phyloP scores from a whole-genome alignment of 1,140 invertebrate species.

The Drosophila obscura region DNA sequence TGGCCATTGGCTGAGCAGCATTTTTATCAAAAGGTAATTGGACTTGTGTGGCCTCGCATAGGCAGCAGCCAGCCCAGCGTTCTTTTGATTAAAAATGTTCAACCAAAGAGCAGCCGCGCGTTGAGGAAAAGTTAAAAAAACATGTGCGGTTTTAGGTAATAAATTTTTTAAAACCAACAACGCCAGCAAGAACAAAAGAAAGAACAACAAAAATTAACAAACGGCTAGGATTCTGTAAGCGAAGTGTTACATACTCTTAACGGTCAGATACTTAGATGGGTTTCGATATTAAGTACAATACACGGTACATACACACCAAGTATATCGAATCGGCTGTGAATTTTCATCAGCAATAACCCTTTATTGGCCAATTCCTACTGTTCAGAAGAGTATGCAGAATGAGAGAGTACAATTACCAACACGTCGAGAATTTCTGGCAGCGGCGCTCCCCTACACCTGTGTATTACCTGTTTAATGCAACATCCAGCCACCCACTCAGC shows the following conservation, averaged over 20 bases:
- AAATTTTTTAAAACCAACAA: constrained; percentile 64
- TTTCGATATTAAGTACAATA: no score
- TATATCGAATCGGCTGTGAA: no score
- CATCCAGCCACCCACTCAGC: constrained; percentile 7
- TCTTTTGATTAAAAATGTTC: constrained; percentile 70
- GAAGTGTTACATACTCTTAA: no score
- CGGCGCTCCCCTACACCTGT: constrained; percentile 22
- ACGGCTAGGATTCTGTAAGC: no score
- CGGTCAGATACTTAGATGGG: no score
- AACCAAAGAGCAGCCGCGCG: constrained; percentile 20
- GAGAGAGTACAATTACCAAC: constrained; percentile 1
- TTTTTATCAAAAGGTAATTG: constrained; percentile 73
- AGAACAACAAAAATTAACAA: background rate
- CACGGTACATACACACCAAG: no score
- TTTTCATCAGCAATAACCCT: no score
- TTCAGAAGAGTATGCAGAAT: no score
- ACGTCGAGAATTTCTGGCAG: constrained; percentile 55
- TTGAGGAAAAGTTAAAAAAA: constrained; percentile 42
- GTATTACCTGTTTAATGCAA: constrained; percentile 45
- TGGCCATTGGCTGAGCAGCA: constrained; percentile 54
- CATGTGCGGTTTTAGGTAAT: constrained; percentile 61
- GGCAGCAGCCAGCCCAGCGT: constrained; percentile 25
- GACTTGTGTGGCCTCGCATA: constrained; percentile 36
- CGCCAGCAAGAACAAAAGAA: constrained; percentile 42
- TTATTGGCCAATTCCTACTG: no score